phyloP scores from a whole-genome alignment of 2,888 invertebrate genomes.

The Drosophila kanekoi region DNA sequence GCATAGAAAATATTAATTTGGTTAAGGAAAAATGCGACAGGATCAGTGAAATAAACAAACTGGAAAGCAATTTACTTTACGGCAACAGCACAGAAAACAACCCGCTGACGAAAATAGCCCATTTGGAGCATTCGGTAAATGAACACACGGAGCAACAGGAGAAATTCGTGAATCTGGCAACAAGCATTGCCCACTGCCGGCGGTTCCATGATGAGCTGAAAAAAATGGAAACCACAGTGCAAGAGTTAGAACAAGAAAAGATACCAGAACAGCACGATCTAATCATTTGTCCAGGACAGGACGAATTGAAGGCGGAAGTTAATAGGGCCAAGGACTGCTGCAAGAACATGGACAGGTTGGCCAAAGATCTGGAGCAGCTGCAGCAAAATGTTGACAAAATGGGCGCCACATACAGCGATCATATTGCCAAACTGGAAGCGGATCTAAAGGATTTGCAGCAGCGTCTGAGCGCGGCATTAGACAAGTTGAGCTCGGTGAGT shows the following conservation, averaged over 20 bases:
- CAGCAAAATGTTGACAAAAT: background rate
- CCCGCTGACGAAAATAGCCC: background rate
- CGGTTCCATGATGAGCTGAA: background rate
- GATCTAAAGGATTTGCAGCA: background rate
- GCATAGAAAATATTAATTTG: background rate
- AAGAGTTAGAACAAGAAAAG: background rate
- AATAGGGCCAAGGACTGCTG: slow-evolving; percentile 18
- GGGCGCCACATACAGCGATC: slow-evolving; percentile 7
- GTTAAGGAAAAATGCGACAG: slow-evolving; percentile 14
- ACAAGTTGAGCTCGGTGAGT: background rate
- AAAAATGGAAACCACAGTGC: background rate
- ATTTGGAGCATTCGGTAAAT: slow-evolving; percentile 15
- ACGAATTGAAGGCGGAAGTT: slow-evolving; percentile 3
- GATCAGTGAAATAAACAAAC: background rate
- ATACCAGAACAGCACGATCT: background rate
- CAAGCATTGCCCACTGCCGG: background rate
- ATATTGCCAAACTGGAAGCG: slow-evolving; percentile 1
- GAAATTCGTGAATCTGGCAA: background rate
- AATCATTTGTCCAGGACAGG: background rate
- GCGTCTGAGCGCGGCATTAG: background rate
- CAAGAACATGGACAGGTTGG: slow-evolving; percentile 21
- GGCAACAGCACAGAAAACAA: background rate
- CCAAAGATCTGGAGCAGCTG: background rate
- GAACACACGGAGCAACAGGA: background rate
- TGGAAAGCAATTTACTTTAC: background rate